A percentile compares a stretch with the other conserved stretches of the same genome.
Evolutionary conservation across 2,113 vertebrate species (phyloP).

Genomic region (Psammodynastes pulverulentus): DNA sequence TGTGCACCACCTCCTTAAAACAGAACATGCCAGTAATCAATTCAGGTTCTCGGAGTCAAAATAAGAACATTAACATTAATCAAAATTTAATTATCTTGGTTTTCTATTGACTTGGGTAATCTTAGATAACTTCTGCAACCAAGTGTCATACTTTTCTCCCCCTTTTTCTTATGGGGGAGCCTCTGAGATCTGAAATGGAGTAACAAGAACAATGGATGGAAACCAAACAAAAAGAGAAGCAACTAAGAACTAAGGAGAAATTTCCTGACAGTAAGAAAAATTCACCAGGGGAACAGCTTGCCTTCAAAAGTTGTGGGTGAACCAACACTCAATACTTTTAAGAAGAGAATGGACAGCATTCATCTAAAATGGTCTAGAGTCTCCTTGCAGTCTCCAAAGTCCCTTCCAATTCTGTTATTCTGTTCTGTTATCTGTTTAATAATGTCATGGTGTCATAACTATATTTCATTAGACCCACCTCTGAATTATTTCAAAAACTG

Average conservation of each 20-base stretch:
- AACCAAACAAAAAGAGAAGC: too few relatives aligned
- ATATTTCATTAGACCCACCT: background rate
- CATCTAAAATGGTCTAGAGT: background rate
- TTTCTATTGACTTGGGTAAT: slow-evolving; percentile 22
- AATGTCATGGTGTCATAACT: background rate
- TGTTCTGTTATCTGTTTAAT: background rate
- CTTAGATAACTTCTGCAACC: background rate
- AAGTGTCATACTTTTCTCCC: background rate
- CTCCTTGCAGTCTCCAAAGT: background rate
- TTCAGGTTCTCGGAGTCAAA: slow-evolving; percentile 19
- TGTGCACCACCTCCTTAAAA: slow-evolving; percentile 6
- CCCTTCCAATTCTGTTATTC: background rate
- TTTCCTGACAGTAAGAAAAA: too few relatives aligned
- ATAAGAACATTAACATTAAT: slow-evolving; percentile 44
- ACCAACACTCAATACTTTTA: too few relatives aligned
- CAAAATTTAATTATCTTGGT: slow-evolving; percentile 20
- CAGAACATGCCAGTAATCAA: slow-evolving; percentile 27
- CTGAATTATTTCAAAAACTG: background rate
- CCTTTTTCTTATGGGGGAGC: background rate
- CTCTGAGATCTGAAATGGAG: background rate
- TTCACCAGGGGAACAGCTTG: too few relatives aligned
- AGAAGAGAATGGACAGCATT: background rate
- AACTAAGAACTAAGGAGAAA: too few relatives aligned
- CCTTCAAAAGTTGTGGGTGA: too few relatives aligned
- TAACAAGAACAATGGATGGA: background rate